These are phyloP conservation scores for Caenorhabditis angaria DNA, from an alignment of 2,888 invertebrate genomes.

Conservation along the genomic window DNA sequence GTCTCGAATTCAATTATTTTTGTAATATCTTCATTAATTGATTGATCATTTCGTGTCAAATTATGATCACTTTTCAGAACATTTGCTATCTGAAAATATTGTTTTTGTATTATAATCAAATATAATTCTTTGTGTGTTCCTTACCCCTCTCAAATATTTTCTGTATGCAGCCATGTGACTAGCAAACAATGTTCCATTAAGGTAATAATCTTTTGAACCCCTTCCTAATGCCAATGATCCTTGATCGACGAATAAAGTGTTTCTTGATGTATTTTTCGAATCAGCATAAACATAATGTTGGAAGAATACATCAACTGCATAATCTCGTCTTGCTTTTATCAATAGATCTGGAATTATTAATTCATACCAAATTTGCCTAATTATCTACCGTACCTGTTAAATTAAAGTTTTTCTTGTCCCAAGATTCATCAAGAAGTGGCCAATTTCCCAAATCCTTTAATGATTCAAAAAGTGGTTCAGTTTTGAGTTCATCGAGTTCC, in stretches of 20 bases:
- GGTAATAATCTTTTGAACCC: conserved; percentile 68
- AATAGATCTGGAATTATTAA: conserved; percentile 30
- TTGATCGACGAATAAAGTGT: conserved; percentile 63
- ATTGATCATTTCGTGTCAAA: conserved; percentile 31
- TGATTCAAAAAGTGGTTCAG: conserved; percentile 49
- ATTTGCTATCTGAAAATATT: conserved; percentile 40
- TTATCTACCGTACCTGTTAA: conserved; percentile 29
- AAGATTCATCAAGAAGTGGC: conserved; percentile 57
- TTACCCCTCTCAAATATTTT: conserved; percentile 58
- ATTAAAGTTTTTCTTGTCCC: conserved; percentile 38
- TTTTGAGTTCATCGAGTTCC: conserved; percentile 55
- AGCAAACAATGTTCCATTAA: conserved; percentile 68
- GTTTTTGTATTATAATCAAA: background rate
- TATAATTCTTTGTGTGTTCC: too few relatives aligned
- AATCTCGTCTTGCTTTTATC: conserved; percentile 37
- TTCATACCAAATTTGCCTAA: background rate
- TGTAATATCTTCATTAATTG: conserved; percentile 44
- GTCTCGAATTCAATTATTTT: conserved; percentile 56
- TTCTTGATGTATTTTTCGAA: conserved; percentile 63
- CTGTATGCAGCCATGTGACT: conserved; percentile 69
- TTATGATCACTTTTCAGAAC: conserved; percentile 45
- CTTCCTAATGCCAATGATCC: conserved; percentile 65
- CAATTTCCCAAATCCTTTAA: conserved; percentile 64
- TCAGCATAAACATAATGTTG: conserved; percentile 71
- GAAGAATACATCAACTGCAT: conserved; percentile 66